Percentiles rank a stretch among this genome's conserved stretches.
phyloP scores from a whole-genome alignment of 2,888 invertebrate species.

The Drosophila neutralis region DNA sequence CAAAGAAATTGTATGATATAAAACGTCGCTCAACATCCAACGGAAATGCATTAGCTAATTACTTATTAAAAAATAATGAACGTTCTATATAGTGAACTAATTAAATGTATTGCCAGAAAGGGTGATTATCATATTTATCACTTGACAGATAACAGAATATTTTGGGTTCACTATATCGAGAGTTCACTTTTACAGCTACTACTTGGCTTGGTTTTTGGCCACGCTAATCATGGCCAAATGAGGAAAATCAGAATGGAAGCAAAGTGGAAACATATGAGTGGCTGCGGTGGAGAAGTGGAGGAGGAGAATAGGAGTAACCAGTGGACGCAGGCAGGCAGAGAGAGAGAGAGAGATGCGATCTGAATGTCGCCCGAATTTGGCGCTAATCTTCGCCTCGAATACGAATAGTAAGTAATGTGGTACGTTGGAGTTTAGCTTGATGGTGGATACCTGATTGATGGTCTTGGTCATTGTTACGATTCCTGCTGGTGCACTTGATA shows the following conservation, averaged over 20 bases:
- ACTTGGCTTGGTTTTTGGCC: constrained; percentile 4
- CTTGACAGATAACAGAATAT: background rate
- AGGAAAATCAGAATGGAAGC: constrained; percentile 3
- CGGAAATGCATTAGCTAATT: constrained; percentile 2
- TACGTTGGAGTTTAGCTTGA: constrained; percentile 47
- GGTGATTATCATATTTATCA: background rate
- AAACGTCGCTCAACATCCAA: constrained; percentile 10
- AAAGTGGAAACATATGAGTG: constrained; percentile 12
- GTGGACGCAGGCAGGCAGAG: constrained; percentile 42
- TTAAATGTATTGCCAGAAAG: background rate
- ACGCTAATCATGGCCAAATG: constrained; percentile 36
- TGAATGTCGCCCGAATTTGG: constrained; percentile 31
- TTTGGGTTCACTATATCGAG: constrained; percentile 13
- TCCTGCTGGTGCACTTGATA: constrained; percentile 87
- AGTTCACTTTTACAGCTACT: constrained; percentile 33
- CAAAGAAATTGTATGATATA: constrained; percentile 5
- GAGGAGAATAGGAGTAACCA: constrained; percentile 36
- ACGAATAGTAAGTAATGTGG: constrained; percentile 18
- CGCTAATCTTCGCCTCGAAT: constrained; percentile 19
- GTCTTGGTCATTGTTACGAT: constrained; percentile 88
- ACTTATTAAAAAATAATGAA: constrained; percentile 10
- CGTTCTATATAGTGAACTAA: constrained; percentile 18
- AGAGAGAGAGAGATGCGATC: constrained; percentile 21
- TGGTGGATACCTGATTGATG: constrained; percentile 84
- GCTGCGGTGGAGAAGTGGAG: background rate